Percentiles rank a stretch among this genome's conserved stretches.
Evolutionary conservation across 1,140 invertebrate species (phyloP).

Genomic region (Magallana gigas): DNA sequence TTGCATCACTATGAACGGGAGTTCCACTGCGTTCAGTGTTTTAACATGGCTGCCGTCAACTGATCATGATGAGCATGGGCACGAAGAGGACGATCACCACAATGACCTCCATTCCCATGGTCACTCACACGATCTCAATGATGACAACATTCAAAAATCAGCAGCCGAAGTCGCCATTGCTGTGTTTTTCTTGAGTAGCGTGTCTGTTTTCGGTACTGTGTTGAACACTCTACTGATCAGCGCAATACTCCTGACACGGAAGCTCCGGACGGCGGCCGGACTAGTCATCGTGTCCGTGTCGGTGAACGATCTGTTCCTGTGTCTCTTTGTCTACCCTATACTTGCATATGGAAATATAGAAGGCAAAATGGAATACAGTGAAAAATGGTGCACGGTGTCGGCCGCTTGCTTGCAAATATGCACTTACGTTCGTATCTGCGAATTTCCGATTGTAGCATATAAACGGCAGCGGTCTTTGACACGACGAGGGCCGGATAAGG

Average conservation of each 20-base stretch:
- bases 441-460: slow-evolving; percentile 35
- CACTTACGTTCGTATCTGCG: slow-evolving; percentile 22
- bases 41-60: no score
- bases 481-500: background rate
- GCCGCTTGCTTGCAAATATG: background rate
- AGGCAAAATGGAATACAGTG: background rate
- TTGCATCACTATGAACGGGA: no score
- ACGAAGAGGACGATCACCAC: background rate
- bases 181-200: background rate
- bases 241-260: slow-evolving; percentile 20
- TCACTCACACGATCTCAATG: background rate
- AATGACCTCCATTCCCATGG: background rate
- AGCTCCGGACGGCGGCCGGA: slow-evolving; percentile 4
- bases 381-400: background rate
- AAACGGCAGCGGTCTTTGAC: slow-evolving; percentile 5
- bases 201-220: background rate
- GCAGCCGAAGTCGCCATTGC: background rate
- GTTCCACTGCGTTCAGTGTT: no score
- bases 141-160: background rate
- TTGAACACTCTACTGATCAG: slow-evolving; percentile 8
- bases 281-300: background rate
- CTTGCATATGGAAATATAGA: background rate
- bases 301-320: slow-evolving; percentile 13
- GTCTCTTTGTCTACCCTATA: slow-evolving; percentile 7
- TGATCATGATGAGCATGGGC: background rate